Percentiles rank a stretch among this genome's conserved stretches.
phyloP scores from a whole-genome alignment of 1,140 invertebrate genomes.

The Dendroctonus valens region DNA sequence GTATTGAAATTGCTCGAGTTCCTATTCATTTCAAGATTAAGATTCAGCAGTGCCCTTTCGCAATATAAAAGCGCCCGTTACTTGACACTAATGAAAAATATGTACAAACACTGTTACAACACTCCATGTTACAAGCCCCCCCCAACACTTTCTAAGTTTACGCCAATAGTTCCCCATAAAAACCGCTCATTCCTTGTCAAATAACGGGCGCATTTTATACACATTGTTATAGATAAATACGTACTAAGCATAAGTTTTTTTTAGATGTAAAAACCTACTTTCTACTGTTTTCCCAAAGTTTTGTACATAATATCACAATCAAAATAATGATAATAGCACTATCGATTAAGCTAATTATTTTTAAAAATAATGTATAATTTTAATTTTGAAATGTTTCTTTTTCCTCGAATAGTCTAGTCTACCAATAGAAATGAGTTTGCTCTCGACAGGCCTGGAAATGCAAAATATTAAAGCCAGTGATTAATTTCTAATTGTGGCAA shows the following conservation, averaged over 20 bases:
- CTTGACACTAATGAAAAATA: too few relatives aligned
- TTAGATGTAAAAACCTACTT: conserved; percentile 25
- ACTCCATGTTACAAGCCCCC: too few relatives aligned
- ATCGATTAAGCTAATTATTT: conserved; percentile 5
- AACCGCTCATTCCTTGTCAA: neutral
- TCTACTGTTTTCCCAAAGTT: conserved; percentile 34
- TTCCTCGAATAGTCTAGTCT: conserved; percentile 25
- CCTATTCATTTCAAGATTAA: neutral
- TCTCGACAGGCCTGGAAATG: conserved; percentile 10
- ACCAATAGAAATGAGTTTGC: conserved; percentile 1
- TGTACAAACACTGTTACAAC: too few relatives aligned
- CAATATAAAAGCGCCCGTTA: neutral
- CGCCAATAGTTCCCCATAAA: too few relatives aligned
- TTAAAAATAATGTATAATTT: conserved; percentile 23
- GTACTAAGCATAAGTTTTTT: conserved; percentile 24
- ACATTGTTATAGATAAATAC: conserved; percentile 15
- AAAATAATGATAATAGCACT: conserved; percentile 23
- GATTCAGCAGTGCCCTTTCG: neutral
- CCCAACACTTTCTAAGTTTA: too few relatives aligned
- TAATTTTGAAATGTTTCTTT: conserved; percentile 31
- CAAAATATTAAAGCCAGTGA: neutral
- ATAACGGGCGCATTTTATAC: neutral
- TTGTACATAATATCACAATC: conserved; percentile 35
- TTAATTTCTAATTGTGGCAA: too few relatives aligned
- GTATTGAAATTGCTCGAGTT: neutral